These are phyloP conservation scores for Eristalinus aeneus DNA, from an alignment of 2,888 invertebrate genomes.

Conservation along the genomic window DNA sequence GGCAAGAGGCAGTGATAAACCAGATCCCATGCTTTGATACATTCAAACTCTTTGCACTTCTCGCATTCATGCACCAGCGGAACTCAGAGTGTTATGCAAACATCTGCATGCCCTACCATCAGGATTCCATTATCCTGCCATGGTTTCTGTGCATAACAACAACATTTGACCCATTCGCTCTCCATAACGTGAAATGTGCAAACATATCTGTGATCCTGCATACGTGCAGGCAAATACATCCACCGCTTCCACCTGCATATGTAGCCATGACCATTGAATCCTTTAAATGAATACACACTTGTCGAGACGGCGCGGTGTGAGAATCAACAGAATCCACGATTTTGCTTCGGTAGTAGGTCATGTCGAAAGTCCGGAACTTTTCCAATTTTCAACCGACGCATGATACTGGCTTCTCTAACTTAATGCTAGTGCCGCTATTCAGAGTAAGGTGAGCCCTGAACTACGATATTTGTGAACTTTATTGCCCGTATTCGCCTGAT, in stretches of 20 bases:
- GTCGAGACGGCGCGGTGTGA: background rate
- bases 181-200: background rate
- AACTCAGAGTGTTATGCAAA: slow-evolving; percentile 19
- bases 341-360: slow-evolving; percentile 53
- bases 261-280: background rate
- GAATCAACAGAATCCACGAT: background rate
- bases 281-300: background rate
- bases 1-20: slow-evolving; percentile 16
- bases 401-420: background rate
- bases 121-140: slow-evolving; percentile 44
- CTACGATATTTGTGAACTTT: slow-evolving; percentile 47
- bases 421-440: background rate
- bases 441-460: slow-evolving; percentile 15
- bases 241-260: background rate
- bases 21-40: slow-evolving; percentile 29
- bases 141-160: slow-evolving; percentile 32
- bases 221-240: background rate
- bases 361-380: slow-evolving; percentile 44
- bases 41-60: slow-evolving; percentile 47
- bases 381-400: slow-evolving; percentile 39
- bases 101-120: slow-evolving; percentile 25
- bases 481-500: slow-evolving; percentile 11
- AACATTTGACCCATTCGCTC: slow-evolving; percentile 6
- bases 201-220: background rate
- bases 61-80: slow-evolving; percentile 33